phyloP scores from a whole-genome alignment of 2,797 vertebrate species.

The Alauda arvensis region DNA sequence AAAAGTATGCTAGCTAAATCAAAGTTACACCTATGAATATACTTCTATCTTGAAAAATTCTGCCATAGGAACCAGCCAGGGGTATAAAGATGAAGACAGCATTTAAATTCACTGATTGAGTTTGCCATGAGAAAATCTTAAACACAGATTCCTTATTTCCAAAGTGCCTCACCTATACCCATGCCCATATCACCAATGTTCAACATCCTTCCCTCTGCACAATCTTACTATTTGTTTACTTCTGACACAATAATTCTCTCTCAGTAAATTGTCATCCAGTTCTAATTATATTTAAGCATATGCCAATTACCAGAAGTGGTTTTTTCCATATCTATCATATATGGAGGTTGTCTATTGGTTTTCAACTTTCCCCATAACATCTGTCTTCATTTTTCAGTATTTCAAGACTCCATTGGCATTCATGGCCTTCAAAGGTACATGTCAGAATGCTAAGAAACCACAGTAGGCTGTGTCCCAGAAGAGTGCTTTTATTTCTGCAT shows the following conservation, averaged over 20 bases:
- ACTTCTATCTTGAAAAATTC: neutral
- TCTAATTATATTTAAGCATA: neutral
- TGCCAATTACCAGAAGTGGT: neutral
- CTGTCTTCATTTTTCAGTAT: neutral
- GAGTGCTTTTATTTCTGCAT: neutral
- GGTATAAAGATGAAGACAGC: neutral
- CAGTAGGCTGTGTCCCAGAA: neutral
- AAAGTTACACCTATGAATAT: neutral
- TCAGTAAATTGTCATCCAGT: neutral
- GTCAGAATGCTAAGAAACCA: neutral
- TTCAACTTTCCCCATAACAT: neutral
- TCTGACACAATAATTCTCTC: neutral
- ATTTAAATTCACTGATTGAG: neutral
- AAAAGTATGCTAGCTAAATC: neutral
- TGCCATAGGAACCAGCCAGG: neutral
- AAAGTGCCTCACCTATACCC: neutral
- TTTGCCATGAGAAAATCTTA: neutral
- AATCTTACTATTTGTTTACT: neutral
- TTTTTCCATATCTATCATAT: neutral
- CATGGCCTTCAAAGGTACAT: neutral
- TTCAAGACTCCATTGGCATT: neutral
- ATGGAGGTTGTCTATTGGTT: neutral
- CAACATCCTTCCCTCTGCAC: neutral
- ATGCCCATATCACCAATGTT: neutral
- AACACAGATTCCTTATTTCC: neutral